Evolutionary conservation across 2,888 invertebrate species (phyloP).

Genomic region (Merodon equestris): DNA sequence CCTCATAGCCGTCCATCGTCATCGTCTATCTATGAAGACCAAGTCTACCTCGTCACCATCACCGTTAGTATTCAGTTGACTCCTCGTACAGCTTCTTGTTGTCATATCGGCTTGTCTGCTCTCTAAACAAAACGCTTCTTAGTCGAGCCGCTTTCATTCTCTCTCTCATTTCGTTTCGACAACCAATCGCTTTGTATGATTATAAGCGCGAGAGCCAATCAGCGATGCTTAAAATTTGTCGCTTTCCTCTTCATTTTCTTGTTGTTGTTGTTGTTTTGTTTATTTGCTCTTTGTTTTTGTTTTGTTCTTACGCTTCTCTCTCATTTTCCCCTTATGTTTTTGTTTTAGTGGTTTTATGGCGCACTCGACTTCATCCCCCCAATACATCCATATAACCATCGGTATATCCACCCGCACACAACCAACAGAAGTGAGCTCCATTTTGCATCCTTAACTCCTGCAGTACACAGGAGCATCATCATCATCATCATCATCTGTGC

Average conservation of each 20-base stretch:
- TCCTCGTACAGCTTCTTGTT: slow-evolving; percentile 55
- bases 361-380: slow-evolving; percentile 30
- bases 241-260: slow-evolving; percentile 21
- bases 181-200: slow-evolving; percentile 67
- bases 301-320: slow-evolving; percentile 16
- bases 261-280: slow-evolving; percentile 22
- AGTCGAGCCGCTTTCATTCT: slow-evolving; percentile 34
- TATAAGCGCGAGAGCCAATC: slow-evolving; percentile 68
- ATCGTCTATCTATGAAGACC: too few relatives aligned
- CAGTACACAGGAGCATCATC: slow-evolving; percentile 2
- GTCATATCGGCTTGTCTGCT: slow-evolving; percentile 59
- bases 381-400: too few relatives aligned
- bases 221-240: slow-evolving; percentile 68
- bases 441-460: neutral
- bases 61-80: slow-evolving; percentile 16
- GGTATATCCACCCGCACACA: slow-evolving; percentile 21
- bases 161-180: slow-evolving; percentile 64
- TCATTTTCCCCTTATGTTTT: slow-evolving; percentile 36
- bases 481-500: neutral
- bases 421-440: neutral
- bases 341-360: slow-evolving; percentile 52
- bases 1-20: too few relatives aligned
- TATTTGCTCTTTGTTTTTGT: slow-evolving; percentile 36
- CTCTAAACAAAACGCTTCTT: too few relatives aligned
- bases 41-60: neutral